Percentiles rank a stretch among this genome's conserved stretches.
phyloP scores from a whole-genome alignment of 2,797 vertebrate genomes.

The Melanotaenia boesemani region DNA sequence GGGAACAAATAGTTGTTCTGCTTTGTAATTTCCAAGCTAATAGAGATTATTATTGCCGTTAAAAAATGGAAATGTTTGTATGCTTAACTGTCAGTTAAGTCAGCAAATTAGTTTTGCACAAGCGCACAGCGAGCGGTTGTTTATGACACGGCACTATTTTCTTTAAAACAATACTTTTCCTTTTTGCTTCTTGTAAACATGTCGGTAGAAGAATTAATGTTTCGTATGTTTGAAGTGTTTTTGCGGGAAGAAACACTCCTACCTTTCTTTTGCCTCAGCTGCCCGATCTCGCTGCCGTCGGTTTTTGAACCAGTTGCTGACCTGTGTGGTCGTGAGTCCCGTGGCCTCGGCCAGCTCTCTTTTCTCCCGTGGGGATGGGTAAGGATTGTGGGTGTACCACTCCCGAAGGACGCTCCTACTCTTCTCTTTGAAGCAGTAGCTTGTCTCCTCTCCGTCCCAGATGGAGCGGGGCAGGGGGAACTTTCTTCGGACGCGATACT shows the following conservation, averaged over 20 bases:
- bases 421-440: constrained; percentile 99
- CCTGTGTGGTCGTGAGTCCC: constrained; percentile 88
- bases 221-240: background rate
- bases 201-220: background rate
- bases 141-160: constrained; percentile 13
- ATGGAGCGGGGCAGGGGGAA: constrained; percentile 94
- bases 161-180: background rate
- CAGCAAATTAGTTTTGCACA: constrained; percentile 10
- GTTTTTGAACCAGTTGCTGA: constrained; percentile 99
- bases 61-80: background rate
- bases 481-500: constrained; percentile 95
- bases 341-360: constrained; percentile 88
- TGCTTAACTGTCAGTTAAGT: constrained; percentile 36
- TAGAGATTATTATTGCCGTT: background rate
- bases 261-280: constrained; percentile 91
- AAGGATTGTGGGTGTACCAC: constrained; percentile 94
- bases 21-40: background rate
- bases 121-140: background rate
- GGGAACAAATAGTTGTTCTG: background rate
- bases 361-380: constrained; percentile 91
- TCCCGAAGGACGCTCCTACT: constrained; percentile 92
- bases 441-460: constrained; percentile 96
- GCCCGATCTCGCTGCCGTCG: constrained; percentile 92
- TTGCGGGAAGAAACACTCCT: constrained; percentile 27
- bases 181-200: background rate